phyloP scores from a whole-genome alignment of 2,113 vertebrate genomes.

The Thunnus maccoyii region DNA sequence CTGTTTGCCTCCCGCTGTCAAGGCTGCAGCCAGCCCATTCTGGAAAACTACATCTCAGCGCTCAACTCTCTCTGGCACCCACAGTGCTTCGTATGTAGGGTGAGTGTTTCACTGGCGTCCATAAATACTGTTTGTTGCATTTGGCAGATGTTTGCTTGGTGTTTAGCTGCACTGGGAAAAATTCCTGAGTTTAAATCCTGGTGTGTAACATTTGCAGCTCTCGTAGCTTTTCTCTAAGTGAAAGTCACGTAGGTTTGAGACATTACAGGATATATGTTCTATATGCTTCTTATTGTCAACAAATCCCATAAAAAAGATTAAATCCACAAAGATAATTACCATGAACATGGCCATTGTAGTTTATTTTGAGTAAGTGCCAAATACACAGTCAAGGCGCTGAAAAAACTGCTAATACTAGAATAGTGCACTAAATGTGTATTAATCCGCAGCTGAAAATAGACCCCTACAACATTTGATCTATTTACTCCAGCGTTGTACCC shows the following conservation, averaged over 20 bases:
- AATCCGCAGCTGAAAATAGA: too few relatives aligned
- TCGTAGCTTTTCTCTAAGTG: background rate
- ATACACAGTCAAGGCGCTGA: too few relatives aligned
- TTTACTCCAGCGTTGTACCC: too few relatives aligned
- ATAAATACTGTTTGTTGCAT: background rate
- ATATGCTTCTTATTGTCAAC: too few relatives aligned
- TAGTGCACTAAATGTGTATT: too few relatives aligned
- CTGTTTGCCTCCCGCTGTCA: constrained; percentile 91
- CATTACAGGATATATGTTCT: too few relatives aligned
- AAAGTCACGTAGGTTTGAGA: background rate
- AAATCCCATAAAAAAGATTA: too few relatives aligned
- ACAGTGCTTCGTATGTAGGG: constrained; percentile 89
- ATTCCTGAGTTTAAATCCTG: background rate
- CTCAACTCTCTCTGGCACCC: constrained; percentile 94
- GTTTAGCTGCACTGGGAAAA: background rate
- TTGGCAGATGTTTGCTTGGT: background rate
- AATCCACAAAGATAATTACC: too few relatives aligned
- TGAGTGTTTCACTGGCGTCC: constrained; percentile 66
- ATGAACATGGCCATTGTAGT: too few relatives aligned
- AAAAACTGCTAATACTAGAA: too few relatives aligned
- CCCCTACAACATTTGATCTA: too few relatives aligned
- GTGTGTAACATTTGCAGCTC: background rate
- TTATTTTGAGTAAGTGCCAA: too few relatives aligned
- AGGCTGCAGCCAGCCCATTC: constrained; percentile 91
- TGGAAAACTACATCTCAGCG: constrained; percentile 96